Base-by-base conservation (phyloP, 2,113 vertebrate genomes). In the Nothocercus nigrocapillus region DNA sequence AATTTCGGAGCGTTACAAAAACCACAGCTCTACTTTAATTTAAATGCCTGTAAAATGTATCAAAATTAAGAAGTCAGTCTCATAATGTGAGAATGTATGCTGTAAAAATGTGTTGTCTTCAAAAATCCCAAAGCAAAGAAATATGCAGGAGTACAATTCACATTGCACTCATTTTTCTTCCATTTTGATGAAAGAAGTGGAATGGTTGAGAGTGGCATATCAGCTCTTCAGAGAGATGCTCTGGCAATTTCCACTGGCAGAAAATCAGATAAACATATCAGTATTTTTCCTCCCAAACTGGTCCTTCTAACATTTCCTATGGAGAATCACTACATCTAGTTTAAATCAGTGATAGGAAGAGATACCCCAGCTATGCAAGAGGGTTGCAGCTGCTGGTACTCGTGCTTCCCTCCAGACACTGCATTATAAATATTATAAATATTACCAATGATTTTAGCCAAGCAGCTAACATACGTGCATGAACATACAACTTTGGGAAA, bases 81-180 rank as follows among this genome's bases (percentile, higher is more conserved):
- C 5, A 1, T 18, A 72, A 51, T 36, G 30, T 36, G 80, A 93
- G 36, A 77, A 62, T 6, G 5, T 32, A 19, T 38, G 4, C 58
- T 78, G 25, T 18, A 18, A 74, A 59, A 59, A 30, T n/a, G 6
- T 2, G 0, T 25, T 44, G 24, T 19, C 47, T 62, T 72, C 4
- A 64, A 81, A 92, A 90, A 24, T 42, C 25, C 32, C 17, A 51
- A 59, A 95, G 5, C 32, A 63, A 91, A 75, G 51, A 77, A 88
- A 78, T 38, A 40, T 15, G 25, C 0, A 34, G 42, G n/a, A 86
- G 2, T 36, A 47, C 3, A 54, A 72, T 12, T 28, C 61, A 81
- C 11, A 13, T 12, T 0, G 4, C 67, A 9, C 51, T 88, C 40
- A 45, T 25, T n/a, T 11, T 42, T 63, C n/a, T 13, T 62, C 18